Evolutionary conservation across 2,113 vertebrate genomes (phyloP), one percentile per base, ranked within the genome.

Genomic region (Microcebus lehilahytsara): DNA sequence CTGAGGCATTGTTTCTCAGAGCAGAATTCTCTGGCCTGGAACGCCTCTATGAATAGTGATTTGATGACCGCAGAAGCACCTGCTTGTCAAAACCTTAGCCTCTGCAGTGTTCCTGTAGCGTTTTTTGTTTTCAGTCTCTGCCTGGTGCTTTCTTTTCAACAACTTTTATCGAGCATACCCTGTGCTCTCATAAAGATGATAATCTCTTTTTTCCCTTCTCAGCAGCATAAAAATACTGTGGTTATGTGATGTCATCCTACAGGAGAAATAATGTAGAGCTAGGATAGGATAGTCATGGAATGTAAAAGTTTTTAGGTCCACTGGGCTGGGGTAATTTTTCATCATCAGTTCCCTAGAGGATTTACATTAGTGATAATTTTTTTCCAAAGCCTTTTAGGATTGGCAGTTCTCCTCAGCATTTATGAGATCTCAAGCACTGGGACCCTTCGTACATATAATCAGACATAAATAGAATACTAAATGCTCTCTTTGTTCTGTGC

Each of bases 11-110:
- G 32, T 96, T 96, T 91, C 83, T 89, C 56, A 42, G 34, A 91
- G 67, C 34, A n/a, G 72, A 62, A 17, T 62, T 91, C 83, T 89
- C 23, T 85, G 95, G 91, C 93, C 64, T 79, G 64, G 94, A 96
- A 75, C n/a, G 53, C n/a, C 27, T 88, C 91, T 96, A 8, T 97
- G 96, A 96, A 94, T 74, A 97, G 91, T 51, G 66, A 93, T 64
- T 91, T 89, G 88, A 89, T 89, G 81, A 60, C 89, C 74, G 37
- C 62, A 74, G 91, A 91, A 79, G 58, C 56, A 87, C 66, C 91
- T 91, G 71, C 83, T 95, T 91, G 42, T 96, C 89, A 95, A 64
- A 85, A 42, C 93, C 78, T 67, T 22, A 30, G 78, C 23, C 62
- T 40, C 58, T 12, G 19, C 9, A 49, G 11, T 81, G 16, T 91